phyloP scores from a whole-genome alignment of 2,113 vertebrate genomes.

The Corvus cornix region DNA sequence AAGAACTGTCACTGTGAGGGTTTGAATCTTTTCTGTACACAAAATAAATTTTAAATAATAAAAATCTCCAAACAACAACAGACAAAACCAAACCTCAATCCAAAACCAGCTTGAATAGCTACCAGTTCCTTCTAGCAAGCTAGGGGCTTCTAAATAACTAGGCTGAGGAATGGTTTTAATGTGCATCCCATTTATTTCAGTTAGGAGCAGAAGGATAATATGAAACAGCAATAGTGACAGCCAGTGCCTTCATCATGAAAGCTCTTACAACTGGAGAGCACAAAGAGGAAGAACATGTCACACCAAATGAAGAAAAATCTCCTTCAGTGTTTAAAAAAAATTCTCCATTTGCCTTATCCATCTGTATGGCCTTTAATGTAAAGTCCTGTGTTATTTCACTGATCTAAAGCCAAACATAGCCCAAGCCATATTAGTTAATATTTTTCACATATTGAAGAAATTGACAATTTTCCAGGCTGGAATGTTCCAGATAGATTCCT shows the following conservation, averaged over 20 bases:
- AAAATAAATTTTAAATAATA: not conserved
- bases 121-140: not conserved
- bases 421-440: not conserved
- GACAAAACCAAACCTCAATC: not conserved
- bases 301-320: conserved; percentile 28
- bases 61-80: not conserved
- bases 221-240: conserved; percentile 12
- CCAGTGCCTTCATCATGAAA: not conserved
- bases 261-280: not conserved
- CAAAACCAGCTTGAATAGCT: not conserved
- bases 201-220: not conserved
- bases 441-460: not conserved
- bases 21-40: not conserved
- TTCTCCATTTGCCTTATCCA: not conserved
- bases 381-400: not conserved
- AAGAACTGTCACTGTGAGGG: not conserved
- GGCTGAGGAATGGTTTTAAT: conserved; percentile 12
- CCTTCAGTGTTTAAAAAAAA: conserved; percentile 18
- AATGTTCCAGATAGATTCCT: not conserved
- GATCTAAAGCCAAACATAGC: not conserved
- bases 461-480: not conserved
- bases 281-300: conserved; percentile 10
- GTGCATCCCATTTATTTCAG: conserved; percentile 18
- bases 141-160: not conserved
- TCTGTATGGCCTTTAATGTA: not conserved